These are phyloP conservation scores for Falco rusticolus DNA, from an alignment of 2,797 vertebrate genomes.

Conservation along the genomic window DNA sequence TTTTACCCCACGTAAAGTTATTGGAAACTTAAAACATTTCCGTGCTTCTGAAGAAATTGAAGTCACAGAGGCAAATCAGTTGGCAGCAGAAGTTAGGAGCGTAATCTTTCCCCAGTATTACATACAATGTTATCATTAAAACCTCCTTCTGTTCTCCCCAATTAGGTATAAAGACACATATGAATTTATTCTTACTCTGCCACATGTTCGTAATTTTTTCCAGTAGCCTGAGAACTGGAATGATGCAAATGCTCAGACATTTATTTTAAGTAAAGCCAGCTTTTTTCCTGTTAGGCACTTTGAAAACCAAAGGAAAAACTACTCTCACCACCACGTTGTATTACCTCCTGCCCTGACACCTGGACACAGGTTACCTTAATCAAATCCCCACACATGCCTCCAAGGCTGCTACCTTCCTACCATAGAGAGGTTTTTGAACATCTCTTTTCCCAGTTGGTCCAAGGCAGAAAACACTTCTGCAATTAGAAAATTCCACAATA, in stretches of 20 bases:
- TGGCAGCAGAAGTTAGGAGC: neutral
- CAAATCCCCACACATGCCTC: neutral
- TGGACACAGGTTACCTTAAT: neutral
- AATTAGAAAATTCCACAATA: neutral
- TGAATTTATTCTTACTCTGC: neutral
- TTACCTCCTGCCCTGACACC: neutral
- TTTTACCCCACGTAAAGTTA: neutral
- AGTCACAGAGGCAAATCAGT: neutral
- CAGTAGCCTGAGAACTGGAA: neutral
- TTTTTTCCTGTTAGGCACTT: neutral
- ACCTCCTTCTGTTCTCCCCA: neutral
- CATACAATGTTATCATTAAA: neutral
- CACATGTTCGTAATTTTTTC: neutral
- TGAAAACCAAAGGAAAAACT: neutral
- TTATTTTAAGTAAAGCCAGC: neutral
- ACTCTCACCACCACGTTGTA: neutral
- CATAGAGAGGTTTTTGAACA: neutral
- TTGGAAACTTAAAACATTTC: constrained; percentile 10
- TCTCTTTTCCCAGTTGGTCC: neutral
- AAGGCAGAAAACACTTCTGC: neutral
- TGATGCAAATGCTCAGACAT: neutral
- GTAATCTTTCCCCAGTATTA: neutral
- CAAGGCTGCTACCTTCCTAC: neutral
- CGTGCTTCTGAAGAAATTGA: constrained; percentile 1
- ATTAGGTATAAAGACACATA: neutral